Base-by-base conservation (phyloP, 2,888 invertebrate genomes). In the Hipparchia semele region DNA sequence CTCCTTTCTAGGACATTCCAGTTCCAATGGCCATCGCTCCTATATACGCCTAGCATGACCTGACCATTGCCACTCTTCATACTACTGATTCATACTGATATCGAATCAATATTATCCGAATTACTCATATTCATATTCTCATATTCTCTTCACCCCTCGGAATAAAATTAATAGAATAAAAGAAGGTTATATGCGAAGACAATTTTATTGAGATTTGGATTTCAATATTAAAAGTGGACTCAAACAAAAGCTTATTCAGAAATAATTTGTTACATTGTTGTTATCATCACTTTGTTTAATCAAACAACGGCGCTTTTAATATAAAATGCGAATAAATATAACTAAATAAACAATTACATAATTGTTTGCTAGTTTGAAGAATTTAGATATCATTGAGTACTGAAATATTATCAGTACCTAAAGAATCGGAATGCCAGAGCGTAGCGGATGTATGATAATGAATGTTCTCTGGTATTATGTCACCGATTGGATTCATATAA, bases 371-470 rank as follows among this genome's bases (percentile, higher is more conserved):
- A 13, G 58, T 13, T 45, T 61, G 12, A n/a, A 45, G 9, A 12
- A 12, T 61, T 12, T 12, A 12, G 60, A 33, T 60, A 60, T 12
- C 12, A 49, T 49, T 49, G 0, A 49, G 49, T 49, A 49, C 6
- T 49, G 49, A 49, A 8, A 49, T 49, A 49, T 49, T 49, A 49
- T 49, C 3, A 49, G 49, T 60, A 39, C 39, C 3, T 39, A 39
- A 39, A 45, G 45, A 12, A 61, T 61, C 12, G n/a, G 6, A 61
- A 61, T 61, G 60, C 60, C 6, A 5, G 1, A 61, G 60, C 45
- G 33, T 61, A 61, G 45, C 45, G 60, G 45, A 45, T 61, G 60
- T 60, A 49, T 49, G 62, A 13, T 46, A 62, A 49, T 23, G 7
- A 62, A 46, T 49, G 13, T 49, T 64, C 23, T 64, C 4, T 23